phyloP scores from a whole-genome alignment of 2,113 vertebrate genomes.

The Erythrocercus mccallii region DNA sequence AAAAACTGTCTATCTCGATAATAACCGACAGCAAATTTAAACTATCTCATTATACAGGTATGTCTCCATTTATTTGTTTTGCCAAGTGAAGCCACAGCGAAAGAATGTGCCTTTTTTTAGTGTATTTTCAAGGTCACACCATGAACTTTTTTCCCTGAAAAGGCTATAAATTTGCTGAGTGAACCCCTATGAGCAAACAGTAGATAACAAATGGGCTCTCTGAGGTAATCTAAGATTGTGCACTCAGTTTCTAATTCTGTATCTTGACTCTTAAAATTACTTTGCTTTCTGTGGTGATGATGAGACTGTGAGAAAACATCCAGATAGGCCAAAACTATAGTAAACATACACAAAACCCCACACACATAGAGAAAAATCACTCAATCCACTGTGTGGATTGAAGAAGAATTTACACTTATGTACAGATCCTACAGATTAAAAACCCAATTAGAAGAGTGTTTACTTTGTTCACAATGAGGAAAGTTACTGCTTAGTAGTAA shows the following conservation, averaged over 20 bases:
- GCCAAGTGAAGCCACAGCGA: neutral
- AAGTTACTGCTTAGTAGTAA: constrained; percentile 23
- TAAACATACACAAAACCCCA: neutral
- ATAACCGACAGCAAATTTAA: neutral
- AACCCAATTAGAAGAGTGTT: neutral
- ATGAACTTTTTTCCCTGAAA: neutral
- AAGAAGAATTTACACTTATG: neutral
- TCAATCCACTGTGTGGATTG: neutral
- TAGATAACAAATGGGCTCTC: constrained; percentile 41
- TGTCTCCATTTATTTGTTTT: neutral
- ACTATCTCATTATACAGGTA: neutral
- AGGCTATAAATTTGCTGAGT: constrained; percentile 27
- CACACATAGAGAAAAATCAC: neutral
- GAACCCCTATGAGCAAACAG: neutral
- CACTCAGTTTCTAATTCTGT: constrained; percentile 60
- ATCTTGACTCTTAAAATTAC: constrained; percentile 64
- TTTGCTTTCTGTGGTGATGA: constrained; percentile 14
- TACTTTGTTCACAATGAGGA: constrained; percentile 45
- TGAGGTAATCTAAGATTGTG: constrained; percentile 55
- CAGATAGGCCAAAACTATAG: neutral
- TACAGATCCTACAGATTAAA: neutral
- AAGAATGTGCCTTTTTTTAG: neutral
- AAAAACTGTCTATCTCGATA: neutral
- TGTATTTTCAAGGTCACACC: neutral
- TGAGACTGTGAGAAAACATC: constrained; percentile 17